Conservation (phyloP, 2,888 invertebrate species). For the Campopleginae sp. region DNA sequence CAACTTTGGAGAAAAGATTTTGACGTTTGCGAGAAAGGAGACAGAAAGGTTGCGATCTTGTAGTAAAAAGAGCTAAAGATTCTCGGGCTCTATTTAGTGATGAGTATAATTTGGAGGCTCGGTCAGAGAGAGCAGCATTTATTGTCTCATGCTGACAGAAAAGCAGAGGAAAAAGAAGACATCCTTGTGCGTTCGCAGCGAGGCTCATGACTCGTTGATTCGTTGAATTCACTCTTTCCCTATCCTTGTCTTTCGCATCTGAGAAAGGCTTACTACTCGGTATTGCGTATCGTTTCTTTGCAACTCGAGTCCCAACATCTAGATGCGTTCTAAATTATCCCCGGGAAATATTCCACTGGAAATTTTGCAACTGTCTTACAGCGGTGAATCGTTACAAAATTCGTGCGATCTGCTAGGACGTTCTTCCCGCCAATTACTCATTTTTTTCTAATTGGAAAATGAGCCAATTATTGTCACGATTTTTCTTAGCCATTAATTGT, state of each 20-base stretch:
- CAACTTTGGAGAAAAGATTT: conserved; percentile 6
- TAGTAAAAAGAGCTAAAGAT: conserved; percentile 52
- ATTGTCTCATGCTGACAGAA: conserved; percentile 53
- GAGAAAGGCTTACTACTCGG: conserved; percentile 45
- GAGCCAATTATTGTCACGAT: neutral
- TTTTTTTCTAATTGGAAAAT: neutral
- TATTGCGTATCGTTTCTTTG: conserved; percentile 62
- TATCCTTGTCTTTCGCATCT: conserved; percentile 18
- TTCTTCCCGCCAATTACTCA: neutral
- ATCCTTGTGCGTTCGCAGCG: conserved; percentile 65
- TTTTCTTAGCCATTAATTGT: neutral
- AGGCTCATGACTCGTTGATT: conserved; percentile 50
- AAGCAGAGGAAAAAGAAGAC: conserved; percentile 63
- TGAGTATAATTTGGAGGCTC: conserved; percentile 66
- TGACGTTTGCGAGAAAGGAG: neutral
- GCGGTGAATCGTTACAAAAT: conserved; percentile 32
- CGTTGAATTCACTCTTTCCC: conserved; percentile 29
- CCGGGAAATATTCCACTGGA: conserved; percentile 47
- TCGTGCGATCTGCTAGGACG: conserved; percentile 3
- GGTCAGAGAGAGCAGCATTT: conserved; percentile 48
- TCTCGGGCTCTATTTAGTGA: conserved; percentile 62
- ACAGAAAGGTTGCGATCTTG: conserved; percentile 1
- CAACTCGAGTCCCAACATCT: conserved; percentile 53
- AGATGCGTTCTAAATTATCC: conserved; percentile 69
- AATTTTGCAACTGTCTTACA: conserved; percentile 49